Base-by-base conservation (phyloP, 2,888 invertebrate species). In the Pseudococcus viburni region DNA sequence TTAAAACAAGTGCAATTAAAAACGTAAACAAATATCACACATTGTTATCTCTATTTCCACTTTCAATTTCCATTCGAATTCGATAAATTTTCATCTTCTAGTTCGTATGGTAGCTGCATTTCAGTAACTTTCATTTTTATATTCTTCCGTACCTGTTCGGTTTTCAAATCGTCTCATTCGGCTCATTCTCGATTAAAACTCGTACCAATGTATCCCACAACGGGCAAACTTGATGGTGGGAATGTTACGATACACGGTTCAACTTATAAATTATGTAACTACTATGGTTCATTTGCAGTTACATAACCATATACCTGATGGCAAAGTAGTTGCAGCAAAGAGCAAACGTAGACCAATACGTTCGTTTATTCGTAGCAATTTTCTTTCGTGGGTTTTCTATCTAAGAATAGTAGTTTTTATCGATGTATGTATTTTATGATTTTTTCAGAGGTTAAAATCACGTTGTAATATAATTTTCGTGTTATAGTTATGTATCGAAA, bases 271-370 rank as follows among this genome's bases (percentile, higher is more conserved):
- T 83, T 83, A 83, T 83, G 80, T 83, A 83, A 83, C 80, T 22
- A 83, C 80, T 17, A 83, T 83, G 80, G 80, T 83, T 46, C 80
- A 46, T 83, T 83, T 83, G 80, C 80, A 39, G 80, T 83, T 83
- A 83, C 80, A 83, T 83, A 83, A 83, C 22, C 80, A 83, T 83
- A 46, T 42, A 83, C 19, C 42, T 83, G 46, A 26, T 46, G 80
- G 80, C 80, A 83, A 9, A 46, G 73, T 73, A 83, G 73, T 73
- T 73, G 73, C 33, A 73, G 73, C 33, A 73, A 33, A 73, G 17
- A 73, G 73, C 33, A 73, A 33, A 73, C 73, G 39, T 33, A 33
- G 9, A 33, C 73, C 33, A 73, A 73, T 73, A 26, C 59, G 3
- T 59, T 15, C n/a, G 59, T 59, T 68, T 33, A 15, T 73, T 68